Base-by-base conservation (phyloP, 2,113 vertebrate genomes). In the Anguilla japonica region DNA sequence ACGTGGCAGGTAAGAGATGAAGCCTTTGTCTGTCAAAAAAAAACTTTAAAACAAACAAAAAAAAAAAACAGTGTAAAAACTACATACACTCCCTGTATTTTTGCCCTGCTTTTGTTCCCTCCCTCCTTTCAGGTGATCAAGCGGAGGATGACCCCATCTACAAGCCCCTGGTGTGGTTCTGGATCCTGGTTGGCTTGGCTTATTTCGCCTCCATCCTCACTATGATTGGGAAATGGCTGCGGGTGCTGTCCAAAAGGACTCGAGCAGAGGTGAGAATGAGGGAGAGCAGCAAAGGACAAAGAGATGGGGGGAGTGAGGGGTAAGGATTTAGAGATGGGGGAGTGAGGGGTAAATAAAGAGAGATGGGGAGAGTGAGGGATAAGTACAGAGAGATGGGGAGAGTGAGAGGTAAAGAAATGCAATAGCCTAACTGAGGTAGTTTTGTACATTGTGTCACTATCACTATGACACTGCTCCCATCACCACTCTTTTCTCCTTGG, bases 131-230 rank as follows among this genome's bases (percentile, higher is more conserved):
- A 93, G 95, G 92, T 67, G 84, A 89, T 16, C 87, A 91, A 86
- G 91, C 91, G 15, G 87, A 92, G 0, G 89, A 88, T 0, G 86
- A 91, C 40, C 86, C 92, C 26, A 91, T 95, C 91, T 98, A 98
- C 83, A 97, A 98, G 88, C 97, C 96, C 0, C 91, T 98, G 90
- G 97, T 97, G 89, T 96, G 96, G 95, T 92, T 98, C 91, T 98
- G 97, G 97, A 98, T 98, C 34, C 95, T 98, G 71, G 95, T 98
- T 0, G 97, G 97, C 83, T 90, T 98, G 60, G 97, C 97, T 82
- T 98, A 98, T 94, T 98, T 98, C n/a, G 97, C 97, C 56, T 98
- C 97, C 6, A 96, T 98, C 89, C 95, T 98, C 88, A 97, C 96
- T 85, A 98, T 98, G 96, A 97, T 98, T 20, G 96, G 94, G 63